Evolutionary conservation across 2,888 invertebrate genomes (phyloP).

Genomic region (Galerucella calmariensis): DNA sequence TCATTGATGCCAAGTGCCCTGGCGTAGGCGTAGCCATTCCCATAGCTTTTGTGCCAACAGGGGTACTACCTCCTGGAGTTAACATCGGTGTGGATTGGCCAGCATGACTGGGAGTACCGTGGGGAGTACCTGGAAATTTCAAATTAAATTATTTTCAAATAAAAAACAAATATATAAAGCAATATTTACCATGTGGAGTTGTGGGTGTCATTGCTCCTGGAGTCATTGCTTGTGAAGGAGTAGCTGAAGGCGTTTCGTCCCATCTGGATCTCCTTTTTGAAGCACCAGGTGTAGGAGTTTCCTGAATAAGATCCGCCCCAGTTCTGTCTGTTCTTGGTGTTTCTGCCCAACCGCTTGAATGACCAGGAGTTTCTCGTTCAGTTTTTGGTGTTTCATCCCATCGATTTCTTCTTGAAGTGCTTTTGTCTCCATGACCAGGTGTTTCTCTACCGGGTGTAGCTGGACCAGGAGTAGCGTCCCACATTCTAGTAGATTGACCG

Average conservation of each 20-base stretch:
- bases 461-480: constrained; percentile 98
- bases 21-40: constrained; percentile 98
- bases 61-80: constrained; percentile 87
- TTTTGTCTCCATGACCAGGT: constrained; percentile 75
- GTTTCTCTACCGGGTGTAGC: constrained; percentile 87
- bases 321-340: constrained; percentile 96
- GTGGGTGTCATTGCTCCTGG: constrained; percentile 74
- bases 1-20: constrained; percentile 96
- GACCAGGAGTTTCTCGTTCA: constrained; percentile 95
- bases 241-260: constrained; percentile 95
- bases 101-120: constrained; percentile 72
- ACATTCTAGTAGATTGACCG: constrained; percentile 86
- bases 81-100: constrained; percentile 72
- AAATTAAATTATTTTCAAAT: neutral
- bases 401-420: constrained; percentile 87
- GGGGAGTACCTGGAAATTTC: constrained; percentile 51
- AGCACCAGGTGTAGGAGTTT: constrained; percentile 93
- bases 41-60: constrained; percentile 96
- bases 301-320: constrained; percentile 70
- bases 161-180: neutral
- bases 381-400: constrained; percentile 99
- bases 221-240: constrained; percentile 70
- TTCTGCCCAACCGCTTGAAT: constrained; percentile 97
- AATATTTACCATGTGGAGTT: constrained; percentile 68
- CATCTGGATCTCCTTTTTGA: constrained; percentile 95